Base-by-base conservation (phyloP, 2,888 invertebrate species). In the Cistogaster globosa region DNA sequence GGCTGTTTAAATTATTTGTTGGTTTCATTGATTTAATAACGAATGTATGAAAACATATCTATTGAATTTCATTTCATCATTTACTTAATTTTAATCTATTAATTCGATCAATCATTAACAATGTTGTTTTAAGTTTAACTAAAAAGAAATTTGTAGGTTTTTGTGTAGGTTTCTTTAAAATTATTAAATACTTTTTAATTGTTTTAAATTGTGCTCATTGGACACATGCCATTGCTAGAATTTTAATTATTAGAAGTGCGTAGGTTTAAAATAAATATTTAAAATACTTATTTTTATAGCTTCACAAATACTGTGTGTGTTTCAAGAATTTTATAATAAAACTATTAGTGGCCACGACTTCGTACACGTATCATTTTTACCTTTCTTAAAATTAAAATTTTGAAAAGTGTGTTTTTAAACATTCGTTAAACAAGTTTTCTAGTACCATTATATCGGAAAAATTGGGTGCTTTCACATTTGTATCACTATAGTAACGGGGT, bases 1-100 rank as follows among this genome's bases (percentile, higher is more conserved):
- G 58, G 45, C 68, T 62, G 68, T 22, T 68, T 55, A 36, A 79
- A 79, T 20, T 57, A 38, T 32, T 36, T 63, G 20, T 62, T 36
- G 1, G 20, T 55, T 84, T 80, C 84, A 84, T 84, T 84, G 76
- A 84, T 5, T 80, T 76, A 84, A 78, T 69, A 74, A 62, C 26
- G 53, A 36, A 16, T 12, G 36, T 36, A n/a, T n/a, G n/a, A n/a
- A n/a, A n/a, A n/a, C n/a, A n/a, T n/a, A 58, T 26, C 22, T 60
- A 51, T 72, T 65, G 12, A 20, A 0, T 20, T 22, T 68, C 12
- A 4, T 58, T 67, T 38, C 42, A 0, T 58, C 36, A 57, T 45
- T 75, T 53, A 53, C 65, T 42, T 72, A 45, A 80, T 53, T 72
- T 67, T 32, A 75, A 16, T 75, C 57, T 18, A 72, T 26, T 62